These are phyloP conservation scores for Smutsia temminckii DNA, from an alignment of 2,797 vertebrate genomes.

Conservation along the genomic window DNA sequence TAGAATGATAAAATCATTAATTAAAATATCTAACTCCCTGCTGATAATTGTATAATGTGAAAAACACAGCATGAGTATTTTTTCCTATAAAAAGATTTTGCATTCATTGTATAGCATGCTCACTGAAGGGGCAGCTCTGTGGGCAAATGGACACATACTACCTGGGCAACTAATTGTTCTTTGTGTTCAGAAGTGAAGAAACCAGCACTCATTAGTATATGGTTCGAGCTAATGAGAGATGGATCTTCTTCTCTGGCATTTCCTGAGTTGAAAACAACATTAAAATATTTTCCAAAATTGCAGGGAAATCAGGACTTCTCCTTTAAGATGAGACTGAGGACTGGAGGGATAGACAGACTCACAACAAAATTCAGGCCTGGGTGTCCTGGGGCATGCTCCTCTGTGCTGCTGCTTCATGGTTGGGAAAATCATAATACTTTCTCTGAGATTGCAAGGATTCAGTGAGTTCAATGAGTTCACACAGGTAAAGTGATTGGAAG, in stretches of 20 bases:
- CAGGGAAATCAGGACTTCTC: neutral
- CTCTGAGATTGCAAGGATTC: neutral
- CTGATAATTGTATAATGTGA: constrained; percentile 28
- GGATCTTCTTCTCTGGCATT: neutral
- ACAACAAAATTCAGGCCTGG: neutral
- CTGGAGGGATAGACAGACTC: neutral
- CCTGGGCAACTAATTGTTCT: neutral
- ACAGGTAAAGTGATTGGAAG: neutral
- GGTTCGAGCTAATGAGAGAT: neutral
- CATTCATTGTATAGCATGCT: neutral
- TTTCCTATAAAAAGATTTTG: constrained; percentile 8
- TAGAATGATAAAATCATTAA: constrained; percentile 63
- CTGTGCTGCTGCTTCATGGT: neutral
- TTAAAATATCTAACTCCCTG: constrained; percentile 57
- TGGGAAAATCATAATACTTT: neutral
- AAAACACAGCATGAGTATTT: neutral
- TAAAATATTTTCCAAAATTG: neutral
- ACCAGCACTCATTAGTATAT: neutral
- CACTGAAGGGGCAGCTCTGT: neutral
- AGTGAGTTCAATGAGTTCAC: neutral
- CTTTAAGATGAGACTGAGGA: neutral
- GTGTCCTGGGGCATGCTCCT: neutral
- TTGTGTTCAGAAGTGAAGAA: neutral
- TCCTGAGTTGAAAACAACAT: constrained; percentile 5
- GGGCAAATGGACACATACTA: neutral